phyloP scores from a whole-genome alignment of 2,113 vertebrate species.

The Hydropotes inermis region DNA sequence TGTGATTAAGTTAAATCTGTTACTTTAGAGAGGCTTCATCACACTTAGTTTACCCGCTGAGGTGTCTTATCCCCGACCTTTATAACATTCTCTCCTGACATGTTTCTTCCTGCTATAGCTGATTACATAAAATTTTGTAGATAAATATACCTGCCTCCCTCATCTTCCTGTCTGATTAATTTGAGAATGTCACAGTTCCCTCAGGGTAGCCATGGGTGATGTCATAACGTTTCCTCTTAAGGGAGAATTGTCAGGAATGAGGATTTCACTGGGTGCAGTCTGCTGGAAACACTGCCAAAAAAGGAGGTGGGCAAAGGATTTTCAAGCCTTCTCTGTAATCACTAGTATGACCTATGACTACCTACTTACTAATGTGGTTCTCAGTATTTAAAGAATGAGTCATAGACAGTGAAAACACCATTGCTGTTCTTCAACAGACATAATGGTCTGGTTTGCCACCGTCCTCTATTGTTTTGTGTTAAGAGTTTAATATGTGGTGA shows the following conservation, averaged over 20 bases:
- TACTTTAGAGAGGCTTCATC: neutral
- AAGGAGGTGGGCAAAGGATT: neutral
- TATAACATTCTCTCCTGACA: neutral
- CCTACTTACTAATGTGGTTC: neutral
- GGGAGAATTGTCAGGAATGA: neutral
- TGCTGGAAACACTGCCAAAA: neutral
- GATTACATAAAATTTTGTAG: neutral
- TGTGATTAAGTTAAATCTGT: neutral
- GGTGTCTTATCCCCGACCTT: neutral
- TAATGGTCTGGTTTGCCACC: neutral
- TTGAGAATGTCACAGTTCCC: neutral
- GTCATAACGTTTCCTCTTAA: neutral
- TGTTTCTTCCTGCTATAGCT: neutral
- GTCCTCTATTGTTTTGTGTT: neutral
- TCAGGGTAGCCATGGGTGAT: neutral
- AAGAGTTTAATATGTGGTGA: neutral
- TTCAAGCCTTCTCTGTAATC: neutral
- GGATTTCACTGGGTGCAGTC: neutral
- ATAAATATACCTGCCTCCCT: neutral
- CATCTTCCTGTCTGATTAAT: conserved; percentile 36
- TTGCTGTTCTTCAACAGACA: neutral
- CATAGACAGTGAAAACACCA: neutral
- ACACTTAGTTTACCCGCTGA: neutral
- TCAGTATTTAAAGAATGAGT: neutral
- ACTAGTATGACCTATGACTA: neutral